phyloP scores from a whole-genome alignment of 1,140 invertebrate genomes.

The Drosophila orosa region DNA sequence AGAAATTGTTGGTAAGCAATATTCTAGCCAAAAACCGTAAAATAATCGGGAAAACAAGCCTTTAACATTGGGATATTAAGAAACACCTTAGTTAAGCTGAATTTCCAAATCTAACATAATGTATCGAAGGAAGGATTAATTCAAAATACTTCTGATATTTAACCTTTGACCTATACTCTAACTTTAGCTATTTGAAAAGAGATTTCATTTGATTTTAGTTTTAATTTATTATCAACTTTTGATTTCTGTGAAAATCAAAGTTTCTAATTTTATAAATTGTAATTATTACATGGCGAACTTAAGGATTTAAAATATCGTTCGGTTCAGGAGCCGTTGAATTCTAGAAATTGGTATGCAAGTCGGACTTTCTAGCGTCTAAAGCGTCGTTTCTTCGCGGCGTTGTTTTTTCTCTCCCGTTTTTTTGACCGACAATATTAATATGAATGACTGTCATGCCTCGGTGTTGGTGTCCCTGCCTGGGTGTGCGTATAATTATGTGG shows the following conservation, averaged over 20 bases:
- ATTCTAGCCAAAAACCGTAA: neutral
- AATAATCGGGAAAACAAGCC: no score
- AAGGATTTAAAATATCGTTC: slow-evolving; percentile 13
- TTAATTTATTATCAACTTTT: no score
- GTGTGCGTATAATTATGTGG: slow-evolving; percentile 66
- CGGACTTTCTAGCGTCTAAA: slow-evolving; percentile 36
- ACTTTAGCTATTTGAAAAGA: no score
- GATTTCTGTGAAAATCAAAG: no score
- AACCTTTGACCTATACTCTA: no score
- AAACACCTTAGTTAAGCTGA: no score
- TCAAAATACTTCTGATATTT: no score
- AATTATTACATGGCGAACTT: neutral
- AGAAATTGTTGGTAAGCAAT: neutral
- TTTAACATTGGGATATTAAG: no score
- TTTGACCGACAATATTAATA: slow-evolving; percentile 75
- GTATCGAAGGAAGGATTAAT: no score
- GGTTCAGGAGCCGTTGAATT: neutral
- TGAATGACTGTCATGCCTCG: slow-evolving; percentile 66
- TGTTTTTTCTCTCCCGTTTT: slow-evolving; percentile 34
- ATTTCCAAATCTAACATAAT: no score
- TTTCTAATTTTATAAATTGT: no score
- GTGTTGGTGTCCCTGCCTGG: slow-evolving; percentile 43
- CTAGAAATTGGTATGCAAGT: slow-evolving; percentile 43
- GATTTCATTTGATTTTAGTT: no score
- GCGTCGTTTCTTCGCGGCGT: slow-evolving; percentile 22